Conservation (phyloP, 2,888 invertebrate species). For the Dexiosoma caninum region DNA sequence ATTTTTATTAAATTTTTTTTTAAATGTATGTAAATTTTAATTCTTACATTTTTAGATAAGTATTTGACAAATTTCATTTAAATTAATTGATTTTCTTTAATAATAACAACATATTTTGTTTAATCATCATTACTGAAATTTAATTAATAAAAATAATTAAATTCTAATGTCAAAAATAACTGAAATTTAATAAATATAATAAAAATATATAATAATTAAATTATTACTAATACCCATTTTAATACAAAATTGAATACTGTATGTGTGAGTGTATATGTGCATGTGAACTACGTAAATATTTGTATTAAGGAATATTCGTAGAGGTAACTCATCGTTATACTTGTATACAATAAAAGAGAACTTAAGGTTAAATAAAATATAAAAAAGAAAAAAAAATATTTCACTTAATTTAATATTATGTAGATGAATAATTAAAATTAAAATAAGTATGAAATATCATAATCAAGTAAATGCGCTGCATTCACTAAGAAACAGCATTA, state of each 20-base stretch:
- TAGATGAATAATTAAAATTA: conserved; percentile 49
- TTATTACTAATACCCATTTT: conserved; percentile 20
- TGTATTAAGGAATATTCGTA: conserved; percentile 30
- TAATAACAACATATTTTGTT: conserved; percentile 60
- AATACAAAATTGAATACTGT: conserved; percentile 19
- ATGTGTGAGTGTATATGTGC: conserved; percentile 47
- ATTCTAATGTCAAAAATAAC: too few species aligned
- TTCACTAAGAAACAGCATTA: conserved; percentile 63
- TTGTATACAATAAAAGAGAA: conserved; percentile 41
- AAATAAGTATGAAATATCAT: conserved; percentile 33
- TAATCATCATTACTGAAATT: conserved; percentile 53
- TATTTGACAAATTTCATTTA: not conserved
- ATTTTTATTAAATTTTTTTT: conserved; percentile 56
- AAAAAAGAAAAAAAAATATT: conserved; percentile 3
- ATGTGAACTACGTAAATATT: conserved; percentile 46
- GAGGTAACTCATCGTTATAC: conserved; percentile 45
- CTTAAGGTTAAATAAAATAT: conserved; percentile 25
- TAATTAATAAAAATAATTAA: conserved; percentile 19
- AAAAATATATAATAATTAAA: conserved; percentile 12
- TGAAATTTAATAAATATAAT: conserved; percentile 9
- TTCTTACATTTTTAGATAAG: conserved; percentile 24
- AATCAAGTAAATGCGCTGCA: conserved; percentile 56
- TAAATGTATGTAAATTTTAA: conserved; percentile 23
- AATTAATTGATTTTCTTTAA: conserved; percentile 56
- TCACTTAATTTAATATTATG: conserved; percentile 52